Evolutionary conservation across 2,113 vertebrate species (phyloP).

Genomic region (Periophthalmodon schlosseri): DNA sequence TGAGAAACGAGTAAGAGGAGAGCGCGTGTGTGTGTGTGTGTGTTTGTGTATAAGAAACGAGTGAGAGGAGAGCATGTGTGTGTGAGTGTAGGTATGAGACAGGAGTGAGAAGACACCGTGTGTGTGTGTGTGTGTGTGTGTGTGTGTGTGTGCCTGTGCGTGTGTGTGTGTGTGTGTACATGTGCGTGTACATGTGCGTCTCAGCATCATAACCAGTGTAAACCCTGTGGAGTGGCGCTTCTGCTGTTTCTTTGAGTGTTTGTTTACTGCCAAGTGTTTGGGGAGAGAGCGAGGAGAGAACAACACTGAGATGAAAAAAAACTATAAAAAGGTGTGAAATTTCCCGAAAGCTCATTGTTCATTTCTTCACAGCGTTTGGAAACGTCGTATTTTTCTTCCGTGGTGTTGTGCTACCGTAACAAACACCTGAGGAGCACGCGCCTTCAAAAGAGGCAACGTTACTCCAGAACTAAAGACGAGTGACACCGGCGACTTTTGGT

Average conservation of each 20-base stretch:
- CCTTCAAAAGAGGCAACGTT: not conserved
- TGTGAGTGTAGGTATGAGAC: not conserved
- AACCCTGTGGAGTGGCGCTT: conserved; percentile 30
- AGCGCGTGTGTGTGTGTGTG: too few species aligned
- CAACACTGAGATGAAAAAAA: conserved; percentile 31
- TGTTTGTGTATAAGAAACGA: too few species aligned
- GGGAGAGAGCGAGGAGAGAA: conserved; percentile 4
- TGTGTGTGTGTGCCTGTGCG: conserved; percentile 5
- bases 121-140: conserved; percentile 8
- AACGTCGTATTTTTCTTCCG: not conserved
- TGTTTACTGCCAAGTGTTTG: conserved; percentile 17
- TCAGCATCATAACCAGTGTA: conserved; percentile 28
- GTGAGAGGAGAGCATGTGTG: too few species aligned
- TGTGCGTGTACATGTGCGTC: conserved; percentile 12
- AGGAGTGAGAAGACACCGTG: too few species aligned
- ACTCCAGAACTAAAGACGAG: too few species aligned
- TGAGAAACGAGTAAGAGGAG: too few species aligned
- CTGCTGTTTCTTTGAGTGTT: conserved; percentile 20
- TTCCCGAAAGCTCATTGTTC: not conserved
- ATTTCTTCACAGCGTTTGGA: not conserved
- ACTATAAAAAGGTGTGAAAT: not conserved
- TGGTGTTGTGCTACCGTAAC: not conserved
- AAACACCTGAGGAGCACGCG: not conserved
- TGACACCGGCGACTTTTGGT: too few species aligned
- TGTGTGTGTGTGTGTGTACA: conserved; percentile 9